Evolutionary conservation across 1,140 invertebrate species (phyloP), one percentile per base, ranked within the genome.

Genomic region (Yoshiicerus persimilis): DNA sequence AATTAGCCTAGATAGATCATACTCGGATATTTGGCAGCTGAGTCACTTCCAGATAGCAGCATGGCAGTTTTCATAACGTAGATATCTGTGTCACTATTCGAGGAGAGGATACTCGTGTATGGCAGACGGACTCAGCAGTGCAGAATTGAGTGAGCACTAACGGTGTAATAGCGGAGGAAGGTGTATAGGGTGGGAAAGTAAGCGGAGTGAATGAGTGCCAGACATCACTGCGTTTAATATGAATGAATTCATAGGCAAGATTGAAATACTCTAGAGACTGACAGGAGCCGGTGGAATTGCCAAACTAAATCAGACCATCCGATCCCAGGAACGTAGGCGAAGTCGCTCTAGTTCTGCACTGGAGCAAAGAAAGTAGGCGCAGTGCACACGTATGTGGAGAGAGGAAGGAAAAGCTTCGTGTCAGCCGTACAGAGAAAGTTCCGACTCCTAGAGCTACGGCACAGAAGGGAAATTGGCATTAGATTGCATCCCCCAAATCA

Each of bases 401-500:
- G 32, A 36, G 75, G 75, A 80, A 80, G 75, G 75, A 80, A 80
- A 80, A 38, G 75, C 75, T 36, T n/a, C 32, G 30, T 25, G 66
- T 70, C 66, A 32, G 66, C 66, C 66, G 27, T 80, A n/a, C 75
- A 80, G 75, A 34, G 27, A 36, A 11, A 80, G 75, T 80, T 80
- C 75, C 75, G 75, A 80, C 75, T 80, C 32, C 32, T 80, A 80
- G 32, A 80, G 75, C 75, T 34, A 80, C 23, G 75, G 75, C 75
- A 80, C 75, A 36, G 75, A 80, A 80, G 75, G 75, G 75, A 80
- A 80, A 80, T 80, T 80, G 75, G 75, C 75, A 80, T 80, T 80
- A 80, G 75, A 80, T 80, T 80, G 75, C 75, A 80, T 80, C 75
- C 75, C 75, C 75, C 75, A 80, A 80, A 80, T 80, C 75, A 80